These are phyloP conservation scores for Halictus ligatus DNA, from an alignment of 2,888 invertebrate species.

Conservation along the genomic window DNA sequence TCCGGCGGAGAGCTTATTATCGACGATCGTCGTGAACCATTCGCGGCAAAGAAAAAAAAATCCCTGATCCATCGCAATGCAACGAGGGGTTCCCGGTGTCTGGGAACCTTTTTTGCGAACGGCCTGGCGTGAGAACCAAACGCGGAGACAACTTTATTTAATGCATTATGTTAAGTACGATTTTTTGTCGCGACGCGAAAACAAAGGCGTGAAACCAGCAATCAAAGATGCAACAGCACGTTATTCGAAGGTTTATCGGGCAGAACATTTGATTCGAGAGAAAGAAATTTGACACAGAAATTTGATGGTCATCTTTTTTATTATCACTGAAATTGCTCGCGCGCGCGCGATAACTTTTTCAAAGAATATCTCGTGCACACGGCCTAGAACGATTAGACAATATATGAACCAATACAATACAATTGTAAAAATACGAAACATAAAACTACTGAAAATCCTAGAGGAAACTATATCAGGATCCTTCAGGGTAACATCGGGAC, in stretches of 20 bases:
- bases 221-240: neutral
- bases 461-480: too few species aligned
- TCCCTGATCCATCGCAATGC: neutral
- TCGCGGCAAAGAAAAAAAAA: neutral
- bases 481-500: too few species aligned
- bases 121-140: neutral
- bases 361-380: too few species aligned
- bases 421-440: too few species aligned
- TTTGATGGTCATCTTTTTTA: too few species aligned
- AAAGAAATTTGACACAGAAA: too few species aligned
- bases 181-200: neutral
- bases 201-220: neutral
- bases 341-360: too few species aligned
- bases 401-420: too few species aligned
- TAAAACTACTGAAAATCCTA: too few species aligned
- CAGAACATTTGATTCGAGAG: neutral
- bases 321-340: too few species aligned
- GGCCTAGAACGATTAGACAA: too few species aligned
- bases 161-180: neutral
- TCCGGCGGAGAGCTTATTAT: conserved; percentile 51
- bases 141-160: neutral
- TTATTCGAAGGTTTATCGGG: neutral
- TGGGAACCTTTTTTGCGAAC: neutral
- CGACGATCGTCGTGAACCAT: conserved; percentile 10
- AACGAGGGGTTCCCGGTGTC: neutral